Evolutionary conservation across 2,797 vertebrate species (phyloP), one percentile per base, ranked within the genome.

Genomic region (Anguilla marmorata): DNA sequence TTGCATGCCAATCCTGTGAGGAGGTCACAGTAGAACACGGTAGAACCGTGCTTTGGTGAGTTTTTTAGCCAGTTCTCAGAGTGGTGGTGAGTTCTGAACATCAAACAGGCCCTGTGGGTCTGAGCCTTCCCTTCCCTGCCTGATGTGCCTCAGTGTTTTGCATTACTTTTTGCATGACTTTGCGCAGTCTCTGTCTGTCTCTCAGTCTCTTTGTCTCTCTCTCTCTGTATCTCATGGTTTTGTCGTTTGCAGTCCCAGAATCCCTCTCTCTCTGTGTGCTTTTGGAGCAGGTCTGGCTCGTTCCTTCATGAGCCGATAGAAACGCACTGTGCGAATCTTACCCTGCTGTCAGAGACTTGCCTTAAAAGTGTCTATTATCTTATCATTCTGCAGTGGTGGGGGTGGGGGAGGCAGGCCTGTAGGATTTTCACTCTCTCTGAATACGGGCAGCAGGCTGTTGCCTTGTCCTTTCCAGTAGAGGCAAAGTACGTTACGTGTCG

Each of bases 21-120:
- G 58, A 16, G 2, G 37, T 27, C 74, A 16, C 19, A 14, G 52
- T 3, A 56, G 30, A 33, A 27, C 9, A 41, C 37, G 37, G 86
- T 30, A 16, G 56, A 80, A 56, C 45, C 19, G 50, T 84, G 54
- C 84, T 69, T 69, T 86, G 0, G 6, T 37, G 60, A 76, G 30
- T 86, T 86, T 86, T 54, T 66, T 86, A n/a, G 41, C 11, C 85
- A 19, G 30, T n/a, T n/a, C 12, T 66, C 54, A 56, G 54, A 56
- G 83, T 86, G 48, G 80, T 66, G 54, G 48, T 56, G 56, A 41
- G 85, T 69, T 60, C 21, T 63, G 27, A 72, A 80, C 72, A 87
- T 69, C 85, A 48, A 82, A 33, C 19, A 21, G 14, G 33, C n/a
- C 33, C 9, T 76, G 74, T n/a, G 72, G 8, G 12, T 79, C 5